Percentiles rank a stretch among this genome's conserved stretches.
Conservation (phyloP, 2,113 vertebrate genomes). For the Calyptomena viridis region DNA sequence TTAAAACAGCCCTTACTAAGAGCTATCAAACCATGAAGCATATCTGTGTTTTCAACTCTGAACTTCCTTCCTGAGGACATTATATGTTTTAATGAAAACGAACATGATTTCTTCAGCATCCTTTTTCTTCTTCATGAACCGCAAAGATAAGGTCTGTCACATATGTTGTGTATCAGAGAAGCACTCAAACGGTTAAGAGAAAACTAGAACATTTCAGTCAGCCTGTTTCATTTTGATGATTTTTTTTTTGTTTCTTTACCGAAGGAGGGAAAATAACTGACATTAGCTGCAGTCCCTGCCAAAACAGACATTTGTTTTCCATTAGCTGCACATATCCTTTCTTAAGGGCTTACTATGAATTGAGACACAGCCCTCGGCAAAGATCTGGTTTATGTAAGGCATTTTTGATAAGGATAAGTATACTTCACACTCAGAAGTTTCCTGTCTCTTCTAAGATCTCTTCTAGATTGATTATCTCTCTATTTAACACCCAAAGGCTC, state of each 20-base stretch:
- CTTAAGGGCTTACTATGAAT: conserved; percentile 42
- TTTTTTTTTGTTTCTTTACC: conserved; percentile 42
- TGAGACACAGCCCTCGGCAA: neutral
- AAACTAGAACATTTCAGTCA: conserved; percentile 34
- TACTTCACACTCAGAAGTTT: conserved; percentile 12
- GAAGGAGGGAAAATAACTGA: conserved; percentile 50
- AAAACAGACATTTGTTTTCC: conserved; percentile 74
- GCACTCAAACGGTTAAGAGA: conserved; percentile 45
- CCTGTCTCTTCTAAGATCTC: neutral
- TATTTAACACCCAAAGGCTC: neutral
- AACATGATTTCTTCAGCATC: conserved; percentile 18
- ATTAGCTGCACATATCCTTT: conserved; percentile 59
- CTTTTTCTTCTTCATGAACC: neutral
- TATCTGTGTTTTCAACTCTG: conserved; percentile 46
- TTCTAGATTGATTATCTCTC: neutral
- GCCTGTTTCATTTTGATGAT: conserved; percentile 19
- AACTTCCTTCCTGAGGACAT: conserved; percentile 49
- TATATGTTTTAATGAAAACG: conserved; percentile 36
- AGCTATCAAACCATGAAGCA: neutral
- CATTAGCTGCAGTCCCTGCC: conserved; percentile 59
- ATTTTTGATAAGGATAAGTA: conserved; percentile 36
- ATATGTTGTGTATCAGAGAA: conserved; percentile 52
- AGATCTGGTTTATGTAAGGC: conserved; percentile 47
- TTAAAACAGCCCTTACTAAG: conserved; percentile 19
- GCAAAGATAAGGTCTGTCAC: conserved; percentile 35